Percentiles rank a stretch among this genome's conserved stretches.
Conservation (phyloP, 2,113 vertebrate species). For the Cyanoliseus patagonus region DNA sequence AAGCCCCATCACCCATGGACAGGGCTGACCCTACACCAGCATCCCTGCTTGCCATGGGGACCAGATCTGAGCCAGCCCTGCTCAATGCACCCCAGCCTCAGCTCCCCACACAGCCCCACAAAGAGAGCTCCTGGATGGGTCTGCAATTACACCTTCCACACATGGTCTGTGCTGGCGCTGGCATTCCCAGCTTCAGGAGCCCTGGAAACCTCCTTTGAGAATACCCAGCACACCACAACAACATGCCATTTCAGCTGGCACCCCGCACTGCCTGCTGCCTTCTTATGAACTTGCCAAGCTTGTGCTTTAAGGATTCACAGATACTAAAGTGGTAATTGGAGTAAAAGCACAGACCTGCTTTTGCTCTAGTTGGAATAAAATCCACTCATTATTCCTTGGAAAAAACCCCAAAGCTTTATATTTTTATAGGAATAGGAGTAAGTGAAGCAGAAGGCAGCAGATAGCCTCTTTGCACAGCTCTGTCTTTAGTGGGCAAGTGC, state of each 20-base stretch:
- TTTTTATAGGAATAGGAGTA: constrained; percentile 26
- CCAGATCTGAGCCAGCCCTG: no score
- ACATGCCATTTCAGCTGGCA: rapidly evolving
- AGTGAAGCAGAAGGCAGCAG: not conserved
- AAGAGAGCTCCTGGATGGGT: not conserved
- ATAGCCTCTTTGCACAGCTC: not conserved
- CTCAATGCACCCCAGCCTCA: rapidly evolving
- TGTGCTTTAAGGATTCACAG: not conserved
- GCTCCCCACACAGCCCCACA: not conserved
- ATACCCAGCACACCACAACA: rapidly evolving
- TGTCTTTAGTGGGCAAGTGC: not conserved
- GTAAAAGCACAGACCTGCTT: not conserved
- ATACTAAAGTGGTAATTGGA: not conserved
- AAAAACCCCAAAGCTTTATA: not conserved
- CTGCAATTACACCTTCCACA: rapidly evolving
- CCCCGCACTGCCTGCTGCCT: rapidly evolving
- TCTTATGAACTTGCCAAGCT: not conserved
- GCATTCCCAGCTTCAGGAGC: not conserved
- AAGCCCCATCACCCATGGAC: not conserved
- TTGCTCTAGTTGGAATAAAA: not conserved
- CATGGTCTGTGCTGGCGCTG: not conserved
- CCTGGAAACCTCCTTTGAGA: not conserved
- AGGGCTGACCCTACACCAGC: not conserved
- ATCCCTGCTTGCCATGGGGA: not conserved
- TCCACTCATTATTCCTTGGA: not conserved